Base-by-base conservation (phyloP, 2,113 vertebrate species). In the Pimephales promelas region DNA sequence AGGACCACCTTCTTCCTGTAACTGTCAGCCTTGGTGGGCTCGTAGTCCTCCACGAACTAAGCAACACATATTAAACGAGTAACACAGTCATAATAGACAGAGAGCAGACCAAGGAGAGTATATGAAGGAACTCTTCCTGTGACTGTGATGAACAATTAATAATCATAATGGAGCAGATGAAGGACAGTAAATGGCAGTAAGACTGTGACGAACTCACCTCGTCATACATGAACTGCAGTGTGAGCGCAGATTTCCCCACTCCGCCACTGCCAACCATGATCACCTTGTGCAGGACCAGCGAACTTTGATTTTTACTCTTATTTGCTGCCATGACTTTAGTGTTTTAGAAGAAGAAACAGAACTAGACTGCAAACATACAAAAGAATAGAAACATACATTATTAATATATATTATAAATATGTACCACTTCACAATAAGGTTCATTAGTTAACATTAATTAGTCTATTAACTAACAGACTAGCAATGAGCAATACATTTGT, bases 11-110 rank as follows among this genome's bases (percentile, higher is more conserved):
- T 99, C 94, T 99, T 99, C 86, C 98, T 95, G 92, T 99, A 99
- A 90, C 98, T 99, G 95, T 99, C 98, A 5, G 98, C 98, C 90
- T 99, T 99, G 31, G 98, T 99, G 83, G 98, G 98, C 89, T 99
- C 98, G 81, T 99, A 99, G 91, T 99, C 98, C 93, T 99, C 98
- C 83, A 99, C 98, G 84, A 99, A 99, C 98, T 99, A 88, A 59
- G 18, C 13, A 24, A 36, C 3, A 20, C 62, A 36, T 14, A 62
- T 61, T 61, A 26, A 1, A 61, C 3, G 2, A 18, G n/a, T 43
- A 9, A n/a, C 49, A 20, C n/a, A n/a, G 22, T 52, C 49, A 54
- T 20, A 52, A 54, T 2, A 11, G 11, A 47, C 45, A 47, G 4
- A 40, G 34, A 36, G 34, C 11, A 14, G 45, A 47, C 13, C 5